Percentiles rank a stretch among this genome's conserved stretches.
Evolutionary conservation across 2,888 invertebrate genomes (phyloP).

Genomic region (Oconnorella tubifera): DNA sequence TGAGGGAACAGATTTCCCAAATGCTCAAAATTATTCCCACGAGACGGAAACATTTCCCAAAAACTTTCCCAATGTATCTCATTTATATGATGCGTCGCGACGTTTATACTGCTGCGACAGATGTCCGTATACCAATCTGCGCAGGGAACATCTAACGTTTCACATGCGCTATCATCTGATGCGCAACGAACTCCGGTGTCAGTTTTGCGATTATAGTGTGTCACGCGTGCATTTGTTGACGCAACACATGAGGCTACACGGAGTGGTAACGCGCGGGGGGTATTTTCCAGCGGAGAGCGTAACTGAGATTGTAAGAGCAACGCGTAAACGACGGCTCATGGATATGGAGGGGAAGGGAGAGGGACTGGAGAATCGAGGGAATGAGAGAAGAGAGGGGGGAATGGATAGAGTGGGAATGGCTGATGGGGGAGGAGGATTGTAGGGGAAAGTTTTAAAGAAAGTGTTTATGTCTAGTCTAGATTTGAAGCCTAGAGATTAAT

Average conservation of each 20-base stretch:
- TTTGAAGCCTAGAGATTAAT: neutral
- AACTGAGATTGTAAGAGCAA: too few relatives aligned
- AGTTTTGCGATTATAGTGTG: slow-evolving; percentile 77
- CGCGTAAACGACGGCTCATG: too few relatives aligned
- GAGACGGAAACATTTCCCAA: slow-evolving; percentile 64
- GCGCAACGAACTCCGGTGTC: slow-evolving; percentile 68
- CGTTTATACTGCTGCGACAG: slow-evolving; percentile 69
- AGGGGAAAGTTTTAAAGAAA: neutral
- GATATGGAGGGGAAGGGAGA: neutral
- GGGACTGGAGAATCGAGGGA: neutral
- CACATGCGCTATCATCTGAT: slow-evolving; percentile 73
- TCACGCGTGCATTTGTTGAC: slow-evolving; percentile 70
- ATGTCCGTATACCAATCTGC: slow-evolving; percentile 75
- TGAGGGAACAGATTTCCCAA: too few relatives aligned
- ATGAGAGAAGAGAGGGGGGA: slow-evolving; percentile 1
- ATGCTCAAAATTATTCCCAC: too few relatives aligned
- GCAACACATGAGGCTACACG: slow-evolving; percentile 75
- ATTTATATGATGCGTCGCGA: slow-evolving; percentile 59
- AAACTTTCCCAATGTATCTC: neutral
- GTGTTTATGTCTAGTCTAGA: neutral
- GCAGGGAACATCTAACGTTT: slow-evolving; percentile 70
- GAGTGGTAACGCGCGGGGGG: too few relatives aligned
- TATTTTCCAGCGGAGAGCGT: too few relatives aligned
- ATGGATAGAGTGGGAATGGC: neutral
- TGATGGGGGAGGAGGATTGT: neutral